A percentile compares a stretch with the other conserved stretches of the same genome.
phyloP scores from a whole-genome alignment of 2,113 vertebrate genomes.

The Podocnemis expansa region DNA sequence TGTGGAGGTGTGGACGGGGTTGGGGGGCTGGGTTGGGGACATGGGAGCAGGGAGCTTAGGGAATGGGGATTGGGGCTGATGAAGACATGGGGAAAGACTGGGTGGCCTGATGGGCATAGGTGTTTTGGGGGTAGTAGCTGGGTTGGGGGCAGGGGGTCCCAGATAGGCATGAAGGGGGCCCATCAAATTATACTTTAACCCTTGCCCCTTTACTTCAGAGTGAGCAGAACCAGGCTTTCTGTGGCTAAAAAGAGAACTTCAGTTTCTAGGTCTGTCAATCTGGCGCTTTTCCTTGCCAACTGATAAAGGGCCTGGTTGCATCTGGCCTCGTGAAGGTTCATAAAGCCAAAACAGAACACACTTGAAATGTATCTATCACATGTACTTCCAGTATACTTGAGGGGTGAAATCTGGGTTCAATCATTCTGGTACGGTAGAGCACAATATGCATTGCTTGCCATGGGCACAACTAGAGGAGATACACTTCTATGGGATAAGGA shows the following conservation, averaged over 20 bases:
- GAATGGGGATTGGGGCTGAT: too few relatives aligned
- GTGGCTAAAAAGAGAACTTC: background rate
- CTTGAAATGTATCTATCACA: too few relatives aligned
- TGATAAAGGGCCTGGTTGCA: background rate
- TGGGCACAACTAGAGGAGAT: background rate
- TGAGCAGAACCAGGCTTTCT: background rate
- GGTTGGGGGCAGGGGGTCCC: too few relatives aligned
- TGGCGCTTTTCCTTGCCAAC: background rate
- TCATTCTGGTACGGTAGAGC: too few relatives aligned
- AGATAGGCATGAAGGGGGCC: too few relatives aligned
- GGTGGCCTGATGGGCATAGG: too few relatives aligned
- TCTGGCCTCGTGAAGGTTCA: background rate
- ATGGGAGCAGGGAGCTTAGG: too few relatives aligned
- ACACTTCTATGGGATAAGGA: conserved; percentile 13
- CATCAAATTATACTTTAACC: too few relatives aligned
- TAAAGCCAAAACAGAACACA: background rate
- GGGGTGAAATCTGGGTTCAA: background rate
- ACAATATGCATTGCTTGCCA: background rate
- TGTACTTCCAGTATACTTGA: rapidly evolving
- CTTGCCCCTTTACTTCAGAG: background rate
- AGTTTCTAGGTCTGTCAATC: background rate
- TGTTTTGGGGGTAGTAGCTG: too few relatives aligned
- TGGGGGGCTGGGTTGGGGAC: too few relatives aligned
- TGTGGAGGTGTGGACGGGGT: too few relatives aligned
- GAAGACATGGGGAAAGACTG: too few relatives aligned